Evolutionary conservation across 2,888 invertebrate species (phyloP).

Genomic region (Digitonthophagus gazella): DNA sequence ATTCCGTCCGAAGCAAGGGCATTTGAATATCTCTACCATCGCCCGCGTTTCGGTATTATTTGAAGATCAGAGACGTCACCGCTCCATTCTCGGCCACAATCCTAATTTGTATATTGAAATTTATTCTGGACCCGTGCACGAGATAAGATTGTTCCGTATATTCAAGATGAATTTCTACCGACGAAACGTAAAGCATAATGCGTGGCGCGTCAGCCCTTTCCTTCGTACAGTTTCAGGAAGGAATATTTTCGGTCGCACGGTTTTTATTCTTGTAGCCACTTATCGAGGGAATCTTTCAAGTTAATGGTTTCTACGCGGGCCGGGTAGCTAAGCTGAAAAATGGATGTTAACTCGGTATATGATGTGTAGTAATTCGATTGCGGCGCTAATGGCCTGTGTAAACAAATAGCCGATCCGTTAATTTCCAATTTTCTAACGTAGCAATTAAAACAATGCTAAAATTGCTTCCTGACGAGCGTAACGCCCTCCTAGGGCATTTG

Average conservation of each 20-base stretch:
- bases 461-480: conserved; percentile 18
- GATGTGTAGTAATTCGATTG: background rate
- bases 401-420: conserved; percentile 16
- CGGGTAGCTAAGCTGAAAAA: background rate
- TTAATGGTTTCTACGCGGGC: background rate
- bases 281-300: background rate
- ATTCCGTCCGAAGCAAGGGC: background rate
- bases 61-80: background rate
- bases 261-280: background rate
- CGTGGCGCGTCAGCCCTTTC: too few relatives aligned
- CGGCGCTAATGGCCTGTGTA: background rate
- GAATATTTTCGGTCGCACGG: background rate
- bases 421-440: conserved; percentile 23
- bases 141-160: background rate
- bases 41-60: background rate
- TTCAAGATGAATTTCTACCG: background rate
- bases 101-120: background rate
- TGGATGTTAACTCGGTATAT: background rate
- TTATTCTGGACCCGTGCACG: background rate
- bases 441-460: conserved; percentile 23
- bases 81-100: background rate
- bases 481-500: conserved; percentile 4
- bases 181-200: background rate
- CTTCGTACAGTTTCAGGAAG: too few relatives aligned
- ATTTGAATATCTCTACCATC: background rate